Percentiles rank a stretch among this genome's conserved stretches.
phyloP scores from a whole-genome alignment of 1,140 invertebrate genomes.

The Drosophila sproati region DNA sequence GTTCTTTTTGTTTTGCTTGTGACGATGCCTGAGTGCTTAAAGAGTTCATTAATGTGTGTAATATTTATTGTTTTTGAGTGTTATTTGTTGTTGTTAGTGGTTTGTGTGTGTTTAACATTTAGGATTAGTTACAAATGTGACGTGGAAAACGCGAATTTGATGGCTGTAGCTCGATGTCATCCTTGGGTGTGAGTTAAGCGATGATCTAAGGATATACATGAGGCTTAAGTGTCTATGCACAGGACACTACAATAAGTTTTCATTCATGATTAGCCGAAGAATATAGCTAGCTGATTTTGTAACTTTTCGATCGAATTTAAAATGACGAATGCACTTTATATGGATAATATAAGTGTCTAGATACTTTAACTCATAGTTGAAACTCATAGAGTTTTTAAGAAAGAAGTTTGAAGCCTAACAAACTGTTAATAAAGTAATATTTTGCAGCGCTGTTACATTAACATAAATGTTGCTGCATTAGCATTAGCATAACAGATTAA shows the following conservation, averaged over 20 bases:
- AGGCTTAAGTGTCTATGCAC: constrained; percentile 17
- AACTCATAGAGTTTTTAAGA: too few relatives aligned
- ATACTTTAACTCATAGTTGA: too few relatives aligned
- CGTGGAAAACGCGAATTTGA: not conserved
- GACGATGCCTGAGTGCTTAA: not conserved
- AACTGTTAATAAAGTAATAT: too few relatives aligned
- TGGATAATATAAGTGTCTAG: too few relatives aligned
- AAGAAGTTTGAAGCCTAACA: too few relatives aligned
- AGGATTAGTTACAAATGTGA: constrained; percentile 9
- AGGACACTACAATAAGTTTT: not conserved
- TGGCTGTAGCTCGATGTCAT: constrained; percentile 8
- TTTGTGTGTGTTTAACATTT: constrained; percentile 2
- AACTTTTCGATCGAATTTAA: too few relatives aligned
- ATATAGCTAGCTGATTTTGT: too few relatives aligned
- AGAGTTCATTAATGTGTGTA: constrained; percentile 6
- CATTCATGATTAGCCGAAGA: not conserved
- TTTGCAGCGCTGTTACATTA: too few relatives aligned
- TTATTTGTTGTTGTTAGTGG: not conserved
- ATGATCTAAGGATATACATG: constrained; percentile 18
- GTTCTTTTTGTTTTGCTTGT: constrained; percentile 22
- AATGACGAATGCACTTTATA: too few relatives aligned
- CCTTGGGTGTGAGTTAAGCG: constrained; percentile 15
- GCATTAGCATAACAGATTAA: too few relatives aligned
- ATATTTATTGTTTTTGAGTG: not conserved
- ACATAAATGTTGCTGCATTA: too few relatives aligned